Conservation (phyloP, 2,797 vertebrate genomes). For the Cynodonichthys magdalenae region DNA sequence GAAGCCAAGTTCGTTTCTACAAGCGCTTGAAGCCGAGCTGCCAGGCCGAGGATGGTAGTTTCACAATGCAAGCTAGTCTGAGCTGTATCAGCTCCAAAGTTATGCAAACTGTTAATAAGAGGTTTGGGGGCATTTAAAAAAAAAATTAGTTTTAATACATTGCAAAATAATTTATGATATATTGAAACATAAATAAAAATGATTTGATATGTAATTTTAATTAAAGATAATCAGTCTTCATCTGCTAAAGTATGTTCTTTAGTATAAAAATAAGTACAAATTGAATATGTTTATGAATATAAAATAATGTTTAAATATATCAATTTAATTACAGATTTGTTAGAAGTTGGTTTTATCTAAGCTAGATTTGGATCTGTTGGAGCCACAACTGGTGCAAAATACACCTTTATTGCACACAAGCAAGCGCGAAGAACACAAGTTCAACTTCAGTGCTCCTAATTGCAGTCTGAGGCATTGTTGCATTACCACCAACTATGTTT, state of each 20-base stretch:
- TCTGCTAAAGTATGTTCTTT: conserved; percentile 46
- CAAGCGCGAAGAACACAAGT: conserved; percentile 40
- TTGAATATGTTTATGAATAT: conserved; percentile 80
- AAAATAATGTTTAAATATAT: conserved; percentile 82
- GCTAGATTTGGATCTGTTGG: conserved; percentile 61
- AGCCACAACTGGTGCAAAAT: conserved; percentile 38
- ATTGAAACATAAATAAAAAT: conserved; percentile 64
- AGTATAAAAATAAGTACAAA: conserved; percentile 86
- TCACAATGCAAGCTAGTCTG: conserved; percentile 54
- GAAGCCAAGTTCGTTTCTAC: conserved; percentile 57
- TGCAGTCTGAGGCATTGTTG: conserved; percentile 46
- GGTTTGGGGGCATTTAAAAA: conserved; percentile 33
- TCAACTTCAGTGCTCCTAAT: conserved; percentile 33
- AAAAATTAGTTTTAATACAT: conserved; percentile 54
- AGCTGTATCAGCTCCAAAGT: conserved; percentile 47
- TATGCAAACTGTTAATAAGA: conserved; percentile 51
- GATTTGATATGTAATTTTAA: conserved; percentile 60
- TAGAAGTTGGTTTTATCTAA: conserved; percentile 50
- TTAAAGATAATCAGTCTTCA: conserved; percentile 55
- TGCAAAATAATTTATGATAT: conserved; percentile 58
- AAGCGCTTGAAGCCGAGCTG: conserved; percentile 68
- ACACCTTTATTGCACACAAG: conserved; percentile 31
- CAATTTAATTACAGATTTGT: conserved; percentile 69
- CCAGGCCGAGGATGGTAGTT: conserved; percentile 60
- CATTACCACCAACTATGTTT: conserved; percentile 71